Evolutionary conservation across 2,797 vertebrate species (phyloP).

Genomic region (Oreonectes daqikongensis): DNA sequence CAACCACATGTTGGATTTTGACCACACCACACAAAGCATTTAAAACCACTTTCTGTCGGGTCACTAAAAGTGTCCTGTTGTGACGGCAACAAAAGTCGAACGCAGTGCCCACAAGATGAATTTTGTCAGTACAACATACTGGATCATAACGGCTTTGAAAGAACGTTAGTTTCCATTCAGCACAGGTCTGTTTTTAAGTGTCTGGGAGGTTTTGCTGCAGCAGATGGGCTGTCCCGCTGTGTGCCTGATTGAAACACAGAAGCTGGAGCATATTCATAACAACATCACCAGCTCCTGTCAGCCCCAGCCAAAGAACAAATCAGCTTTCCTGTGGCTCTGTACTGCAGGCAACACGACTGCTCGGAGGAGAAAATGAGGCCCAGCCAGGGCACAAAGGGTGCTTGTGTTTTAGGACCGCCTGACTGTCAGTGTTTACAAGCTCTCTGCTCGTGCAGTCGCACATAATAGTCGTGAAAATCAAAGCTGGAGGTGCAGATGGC

Average conservation of each 20-base stretch:
- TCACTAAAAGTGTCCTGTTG: not conserved
- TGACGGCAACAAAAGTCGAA: not conserved
- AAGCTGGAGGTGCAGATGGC: slow-evolving; percentile 35
- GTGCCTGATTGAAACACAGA: slow-evolving; percentile 94
- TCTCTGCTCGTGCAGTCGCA: slow-evolving; percentile 8
- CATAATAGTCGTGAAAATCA: slow-evolving; percentile 18
- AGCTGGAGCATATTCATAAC: slow-evolving; percentile 94
- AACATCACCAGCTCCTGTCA: slow-evolving; percentile 85
- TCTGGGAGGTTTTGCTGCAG: slow-evolving; percentile 81
- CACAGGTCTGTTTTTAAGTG: slow-evolving; percentile 67
- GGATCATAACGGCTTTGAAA: slow-evolving; percentile 26
- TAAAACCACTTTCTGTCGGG: no score
- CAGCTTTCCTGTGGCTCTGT: slow-evolving; percentile 86
- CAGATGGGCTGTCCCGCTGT: slow-evolving; percentile 94
- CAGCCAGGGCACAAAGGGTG: slow-evolving; percentile 45
- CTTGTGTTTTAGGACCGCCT: slow-evolving; percentile 27
- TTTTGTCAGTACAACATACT: no score
- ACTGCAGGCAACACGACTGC: slow-evolving; percentile 60
- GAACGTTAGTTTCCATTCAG: slow-evolving; percentile 60
- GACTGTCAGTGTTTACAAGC: slow-evolving; percentile 39
- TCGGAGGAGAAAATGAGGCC: slow-evolving; percentile 61
- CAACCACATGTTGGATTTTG: no score
- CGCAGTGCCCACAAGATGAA: not conserved
- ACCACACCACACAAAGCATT: no score
- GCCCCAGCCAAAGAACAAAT: slow-evolving; percentile 82